phyloP scores from a whole-genome alignment of 2,797 vertebrate species.

The Alcedo atthis region DNA sequence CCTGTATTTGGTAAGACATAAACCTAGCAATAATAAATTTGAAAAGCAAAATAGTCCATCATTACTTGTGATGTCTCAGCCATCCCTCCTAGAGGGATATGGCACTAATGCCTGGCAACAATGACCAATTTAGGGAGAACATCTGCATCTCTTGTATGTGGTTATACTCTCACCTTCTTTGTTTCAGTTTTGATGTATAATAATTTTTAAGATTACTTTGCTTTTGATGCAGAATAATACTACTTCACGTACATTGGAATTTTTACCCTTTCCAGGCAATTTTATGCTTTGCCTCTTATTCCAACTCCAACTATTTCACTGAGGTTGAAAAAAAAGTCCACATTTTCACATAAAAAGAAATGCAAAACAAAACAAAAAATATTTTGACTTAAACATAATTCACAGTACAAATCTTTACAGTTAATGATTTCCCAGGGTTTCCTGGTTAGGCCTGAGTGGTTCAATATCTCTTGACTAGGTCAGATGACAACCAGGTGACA shows the following conservation, averaged over 20 bases:
- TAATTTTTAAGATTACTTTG: background rate
- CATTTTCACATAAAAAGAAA: background rate
- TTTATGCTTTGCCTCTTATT: background rate
- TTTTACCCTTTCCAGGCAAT: background rate
- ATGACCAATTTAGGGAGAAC: background rate
- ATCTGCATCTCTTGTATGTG: rapidly evolving
- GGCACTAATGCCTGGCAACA: background rate
- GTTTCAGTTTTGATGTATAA: background rate
- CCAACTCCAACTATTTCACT: background rate
- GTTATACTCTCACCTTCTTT: background rate
- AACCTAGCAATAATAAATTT: background rate
- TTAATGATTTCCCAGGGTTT: background rate
- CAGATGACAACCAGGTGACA: background rate
- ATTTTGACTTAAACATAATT: background rate
- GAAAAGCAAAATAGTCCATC: background rate
- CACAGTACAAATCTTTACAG: background rate
- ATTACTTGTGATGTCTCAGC: background rate
- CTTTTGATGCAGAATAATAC: background rate
- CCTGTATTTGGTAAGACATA: background rate
- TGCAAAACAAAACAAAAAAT: rapidly evolving
- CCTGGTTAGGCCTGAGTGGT: background rate
- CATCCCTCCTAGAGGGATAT: too few relatives aligned
- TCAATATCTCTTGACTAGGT: background rate
- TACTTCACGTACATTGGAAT: background rate
- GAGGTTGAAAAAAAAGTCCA: background rate